Percentiles rank a stretch among this genome's conserved stretches.
Evolutionary conservation across 2,113 vertebrate species (phyloP).

Genomic region (Aptenodytes patagonicus): DNA sequence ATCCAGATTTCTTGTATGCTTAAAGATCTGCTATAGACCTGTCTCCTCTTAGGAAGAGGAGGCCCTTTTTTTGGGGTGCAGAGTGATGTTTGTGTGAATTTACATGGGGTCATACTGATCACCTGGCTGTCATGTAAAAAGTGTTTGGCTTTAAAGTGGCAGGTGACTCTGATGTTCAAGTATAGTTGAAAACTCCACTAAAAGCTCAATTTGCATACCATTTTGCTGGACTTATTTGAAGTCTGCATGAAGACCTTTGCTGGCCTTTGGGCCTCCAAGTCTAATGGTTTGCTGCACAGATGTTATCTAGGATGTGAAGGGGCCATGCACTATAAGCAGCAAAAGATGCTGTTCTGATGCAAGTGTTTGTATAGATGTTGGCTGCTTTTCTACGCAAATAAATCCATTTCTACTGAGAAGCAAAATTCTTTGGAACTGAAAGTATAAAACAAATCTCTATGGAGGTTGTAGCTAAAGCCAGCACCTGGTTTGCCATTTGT

Average conservation of each 20-base stretch:
- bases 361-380: neutral
- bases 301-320: neutral
- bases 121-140: neutral
- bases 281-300: neutral
- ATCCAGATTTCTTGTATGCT: neutral
- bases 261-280: neutral
- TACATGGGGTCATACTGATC: neutral
- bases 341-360: neutral
- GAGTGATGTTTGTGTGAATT: neutral
- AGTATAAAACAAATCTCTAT: neutral
- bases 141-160: neutral
- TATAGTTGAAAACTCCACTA: neutral
- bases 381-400: neutral
- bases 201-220: neutral
- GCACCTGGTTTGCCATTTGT: neutral
- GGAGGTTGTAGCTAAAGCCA: neutral
- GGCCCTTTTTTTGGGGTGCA: neutral
- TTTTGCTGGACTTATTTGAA: neutral
- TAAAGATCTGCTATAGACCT: neutral
- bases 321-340: rapidly evolving
- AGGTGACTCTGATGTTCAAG: neutral
- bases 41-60: neutral
- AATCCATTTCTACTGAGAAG: neutral
- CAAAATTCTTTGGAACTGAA: neutral
- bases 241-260: neutral